Evolutionary conservation across 2,888 invertebrate genomes (phyloP).

Genomic region (Sympetrum striolatum): DNA sequence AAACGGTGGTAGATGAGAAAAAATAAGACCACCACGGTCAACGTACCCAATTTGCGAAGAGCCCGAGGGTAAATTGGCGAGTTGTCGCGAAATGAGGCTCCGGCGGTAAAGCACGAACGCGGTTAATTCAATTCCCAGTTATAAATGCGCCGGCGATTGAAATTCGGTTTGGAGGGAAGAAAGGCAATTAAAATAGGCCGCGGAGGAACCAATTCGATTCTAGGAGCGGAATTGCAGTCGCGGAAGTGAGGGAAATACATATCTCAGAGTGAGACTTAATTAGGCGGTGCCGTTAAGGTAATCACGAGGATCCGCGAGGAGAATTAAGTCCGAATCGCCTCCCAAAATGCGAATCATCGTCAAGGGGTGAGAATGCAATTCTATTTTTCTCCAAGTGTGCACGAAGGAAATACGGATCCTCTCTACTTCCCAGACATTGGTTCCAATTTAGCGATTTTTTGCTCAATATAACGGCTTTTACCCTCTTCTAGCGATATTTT

Average conservation of each 20-base stretch:
- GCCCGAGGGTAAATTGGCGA: background rate
- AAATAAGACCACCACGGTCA: too few species aligned
- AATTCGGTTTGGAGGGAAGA: background rate
- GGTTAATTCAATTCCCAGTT: background rate
- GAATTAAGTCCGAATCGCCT: background rate
- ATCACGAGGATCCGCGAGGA: background rate
- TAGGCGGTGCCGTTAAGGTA: background rate
- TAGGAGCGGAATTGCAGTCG: background rate
- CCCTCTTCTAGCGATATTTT: too few species aligned
- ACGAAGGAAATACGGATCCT: too few species aligned
- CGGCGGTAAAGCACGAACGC: background rate
- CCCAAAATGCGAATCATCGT: background rate
- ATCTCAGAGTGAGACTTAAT: background rate
- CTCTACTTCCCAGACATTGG: too few species aligned
- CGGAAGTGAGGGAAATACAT: background rate
- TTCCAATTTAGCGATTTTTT: too few species aligned
- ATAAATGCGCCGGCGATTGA: background rate
- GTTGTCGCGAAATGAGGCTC: background rate
- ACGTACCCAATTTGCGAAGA: background rate
- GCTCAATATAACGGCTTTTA: too few species aligned
- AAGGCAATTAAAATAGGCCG: background rate
- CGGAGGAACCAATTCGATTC: background rate
- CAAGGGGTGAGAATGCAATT: too few species aligned
- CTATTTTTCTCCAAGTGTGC: too few species aligned
- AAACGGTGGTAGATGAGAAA: too few species aligned